Conservation (phyloP, 2,888 invertebrate genomes). For the Schizaphis graminum region DNA sequence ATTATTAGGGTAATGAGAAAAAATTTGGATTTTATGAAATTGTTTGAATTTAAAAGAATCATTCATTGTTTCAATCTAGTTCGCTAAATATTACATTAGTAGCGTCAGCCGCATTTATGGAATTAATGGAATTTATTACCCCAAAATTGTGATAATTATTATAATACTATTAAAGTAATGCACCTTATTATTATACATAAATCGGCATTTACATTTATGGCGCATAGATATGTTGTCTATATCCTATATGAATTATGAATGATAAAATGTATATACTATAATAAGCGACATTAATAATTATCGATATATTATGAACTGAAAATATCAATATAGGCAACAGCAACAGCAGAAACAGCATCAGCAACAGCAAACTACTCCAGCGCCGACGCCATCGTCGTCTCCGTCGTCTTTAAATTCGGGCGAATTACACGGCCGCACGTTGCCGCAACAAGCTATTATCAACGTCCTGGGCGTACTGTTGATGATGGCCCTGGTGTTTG, state of each 20-base stretch:
- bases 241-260: too few relatives aligned
- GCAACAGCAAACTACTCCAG: background rate
- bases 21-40: background rate
- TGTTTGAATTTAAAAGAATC: background rate
- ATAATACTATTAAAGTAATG: background rate
- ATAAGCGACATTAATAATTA: background rate
- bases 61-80: background rate
- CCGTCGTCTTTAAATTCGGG: background rate
- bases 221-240: background rate
- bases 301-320: conserved; percentile 10
- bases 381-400: background rate
- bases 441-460: conserved; percentile 1
- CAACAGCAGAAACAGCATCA: conserved; percentile 9
- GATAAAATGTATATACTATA: background rate
- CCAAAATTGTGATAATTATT: background rate
- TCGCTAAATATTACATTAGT: background rate
- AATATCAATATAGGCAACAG: conserved; percentile 31
- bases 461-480: conserved; percentile 40
- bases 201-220: background rate
- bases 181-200: background rate
- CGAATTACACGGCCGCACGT: background rate
- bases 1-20: background rate
- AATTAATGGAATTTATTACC: background rate
- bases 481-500: conserved; percentile 35
- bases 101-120: background rate